These are phyloP conservation scores for Sisyra terminalis DNA, from an alignment of 2,888 invertebrate species.

Conservation along the genomic window DNA sequence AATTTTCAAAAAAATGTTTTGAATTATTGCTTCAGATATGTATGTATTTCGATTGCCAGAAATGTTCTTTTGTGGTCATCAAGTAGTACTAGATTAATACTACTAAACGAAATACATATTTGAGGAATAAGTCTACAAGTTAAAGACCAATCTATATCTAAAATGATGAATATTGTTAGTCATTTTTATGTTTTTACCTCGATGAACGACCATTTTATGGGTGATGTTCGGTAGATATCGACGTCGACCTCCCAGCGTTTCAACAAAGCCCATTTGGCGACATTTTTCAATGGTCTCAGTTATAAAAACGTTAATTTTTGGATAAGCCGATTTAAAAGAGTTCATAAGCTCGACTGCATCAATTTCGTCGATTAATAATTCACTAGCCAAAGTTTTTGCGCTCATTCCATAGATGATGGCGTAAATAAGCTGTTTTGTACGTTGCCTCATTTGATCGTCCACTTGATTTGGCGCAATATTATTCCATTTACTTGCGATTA, in stretches of 20 bases:
- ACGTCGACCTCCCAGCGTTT: slow-evolving; percentile 64
- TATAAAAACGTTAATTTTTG: slow-evolving; percentile 49
- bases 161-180: no score
- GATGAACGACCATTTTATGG: slow-evolving; percentile 36
- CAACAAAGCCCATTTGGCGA: slow-evolving; percentile 55
- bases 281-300: slow-evolving; percentile 38
- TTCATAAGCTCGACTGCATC: slow-evolving; percentile 68
- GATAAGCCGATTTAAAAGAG: slow-evolving; percentile 63
- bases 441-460: slow-evolving; percentile 59
- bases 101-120: no score
- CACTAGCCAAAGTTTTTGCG: slow-evolving; percentile 58
- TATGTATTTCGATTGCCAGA: no score
- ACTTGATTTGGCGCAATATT: slow-evolving; percentile 47
- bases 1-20: no score
- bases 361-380: slow-evolving; percentile 57
- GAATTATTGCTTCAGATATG: no score
- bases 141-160: no score
- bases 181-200: no score
- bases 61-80: no score
- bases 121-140: no score
- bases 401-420: slow-evolving; percentile 98
- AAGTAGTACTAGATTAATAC: no score
- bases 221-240: slow-evolving; percentile 63
- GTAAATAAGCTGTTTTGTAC: slow-evolving; percentile 86
- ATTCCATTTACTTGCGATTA: slow-evolving; percentile 77